Evolutionary conservation across 2,113 vertebrate genomes (phyloP), one percentile per base, ranked within the genome.

Genomic region (Bos indicus): DNA sequence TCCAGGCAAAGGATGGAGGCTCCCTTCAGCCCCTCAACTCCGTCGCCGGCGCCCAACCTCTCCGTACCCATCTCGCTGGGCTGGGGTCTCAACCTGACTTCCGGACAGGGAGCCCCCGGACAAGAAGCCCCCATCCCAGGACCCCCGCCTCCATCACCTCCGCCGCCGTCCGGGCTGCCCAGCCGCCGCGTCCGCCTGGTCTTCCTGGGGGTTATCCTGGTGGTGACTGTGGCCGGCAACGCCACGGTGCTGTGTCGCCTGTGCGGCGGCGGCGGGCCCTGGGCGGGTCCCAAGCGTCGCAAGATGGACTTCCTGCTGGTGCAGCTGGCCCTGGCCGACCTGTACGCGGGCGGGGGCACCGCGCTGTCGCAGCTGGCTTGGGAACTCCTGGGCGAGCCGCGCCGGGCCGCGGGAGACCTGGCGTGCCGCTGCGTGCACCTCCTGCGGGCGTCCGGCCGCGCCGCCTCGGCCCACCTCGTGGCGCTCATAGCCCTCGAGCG

Each of bases 281-380:
- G 97, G 96, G 71, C 43, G 0, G 98, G 98, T 28, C 97, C 98
- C 95, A 97, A 94, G 57, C 96, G 97, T 81, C 96, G 98, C 81
- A 97, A 98, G 96, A 98, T 98, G 97, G 98, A 99, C 84, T 98
- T 98, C 84, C 96, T 99, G 57, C 81, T 99, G 88, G 96, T 86
- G 17, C 98, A 99, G 64, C 98, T 99, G 97, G 98, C 98, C 6
- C 80, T 97, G 74, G 98, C 99, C 14, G 98, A 99, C 83, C 98
- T 99, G 54, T 98, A 98, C 88, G 98, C 99, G 25, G 97, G 98
- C 71, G 97, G 98, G 11, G 88, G 97, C 43, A 56, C 97, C 6
- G 87, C 98, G 30, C 85, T 99, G 43, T 95, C 98, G 14, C 98
- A 98, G 82, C 95, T 99, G 30, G 94, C 92, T 25, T 95, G 98